Conservation (phyloP, 2,113 vertebrate genomes). For the Triplophysa tibetana region DNA sequence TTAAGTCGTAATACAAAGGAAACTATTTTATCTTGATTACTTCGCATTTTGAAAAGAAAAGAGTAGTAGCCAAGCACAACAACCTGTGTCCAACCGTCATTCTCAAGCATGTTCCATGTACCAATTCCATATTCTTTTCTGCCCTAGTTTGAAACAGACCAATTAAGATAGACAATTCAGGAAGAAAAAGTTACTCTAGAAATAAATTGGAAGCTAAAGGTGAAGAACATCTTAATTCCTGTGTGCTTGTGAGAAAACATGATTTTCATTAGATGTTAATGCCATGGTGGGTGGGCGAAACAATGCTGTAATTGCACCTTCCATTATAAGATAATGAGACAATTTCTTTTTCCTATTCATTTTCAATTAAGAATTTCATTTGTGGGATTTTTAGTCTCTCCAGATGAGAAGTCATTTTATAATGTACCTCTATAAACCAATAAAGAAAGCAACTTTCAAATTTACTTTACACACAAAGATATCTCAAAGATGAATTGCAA, state of each 20-base stretch:
- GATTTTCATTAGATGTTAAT: not conserved
- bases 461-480: too few relatives aligned
- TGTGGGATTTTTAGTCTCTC: not conserved
- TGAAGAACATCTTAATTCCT: not conserved
- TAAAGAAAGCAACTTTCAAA: not conserved
- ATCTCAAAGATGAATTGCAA: not conserved
- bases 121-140: not conserved
- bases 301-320: conserved; percentile 1
- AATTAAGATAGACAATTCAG: conserved; percentile 2
- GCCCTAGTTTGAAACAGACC: not conserved
- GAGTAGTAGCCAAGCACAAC: not conserved
- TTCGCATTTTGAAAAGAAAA: not conserved
- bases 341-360: not conserved
- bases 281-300: not conserved
- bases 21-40: too few relatives aligned
- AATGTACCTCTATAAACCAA: not conserved
- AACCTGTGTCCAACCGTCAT: not conserved
- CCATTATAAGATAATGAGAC: conserved; percentile 9
- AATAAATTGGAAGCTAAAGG: conserved; percentile 11
- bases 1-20: too few relatives aligned
- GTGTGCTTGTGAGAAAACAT: not conserved
- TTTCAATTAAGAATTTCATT: not conserved
- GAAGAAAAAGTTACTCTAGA: not conserved
- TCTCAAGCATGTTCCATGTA: not conserved
- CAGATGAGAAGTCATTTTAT: not conserved